A percentile compares a stretch with the other conserved stretches of the same genome.
Evolutionary conservation across 2,888 invertebrate genomes (phyloP).

Genomic region (Epistrophe grossulariae): DNA sequence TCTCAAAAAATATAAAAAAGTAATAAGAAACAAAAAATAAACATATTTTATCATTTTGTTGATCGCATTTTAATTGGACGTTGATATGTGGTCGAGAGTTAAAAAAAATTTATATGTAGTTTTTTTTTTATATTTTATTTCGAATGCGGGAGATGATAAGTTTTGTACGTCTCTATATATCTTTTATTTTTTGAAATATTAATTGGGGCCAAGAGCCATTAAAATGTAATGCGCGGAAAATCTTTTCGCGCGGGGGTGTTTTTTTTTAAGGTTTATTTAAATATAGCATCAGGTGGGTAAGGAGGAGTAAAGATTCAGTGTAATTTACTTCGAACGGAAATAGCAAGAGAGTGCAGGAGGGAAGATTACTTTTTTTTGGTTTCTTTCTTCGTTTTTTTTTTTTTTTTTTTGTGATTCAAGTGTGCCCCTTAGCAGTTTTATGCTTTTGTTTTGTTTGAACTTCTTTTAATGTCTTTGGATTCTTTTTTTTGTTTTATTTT

Average conservation of each 20-base stretch:
- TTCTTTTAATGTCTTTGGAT: slow-evolving; percentile 21
- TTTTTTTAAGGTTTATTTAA: background rate
- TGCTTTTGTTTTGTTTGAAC: slow-evolving; percentile 47
- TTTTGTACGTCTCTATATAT: slow-evolving; percentile 16
- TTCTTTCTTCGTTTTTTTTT: slow-evolving; percentile 1
- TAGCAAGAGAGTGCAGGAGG: slow-evolving; percentile 19
- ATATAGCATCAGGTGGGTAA: background rate
- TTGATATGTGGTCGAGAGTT: slow-evolving; percentile 69
- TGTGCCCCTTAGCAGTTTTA: slow-evolving; percentile 67
- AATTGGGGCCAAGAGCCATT: slow-evolving; percentile 55
- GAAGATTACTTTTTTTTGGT: slow-evolving; percentile 19
- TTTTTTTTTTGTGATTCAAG: slow-evolving; percentile 54
- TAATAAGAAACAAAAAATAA: background rate
- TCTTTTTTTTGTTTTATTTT: slow-evolving; percentile 31
- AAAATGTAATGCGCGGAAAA: slow-evolving; percentile 66
- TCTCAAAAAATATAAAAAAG: background rate
- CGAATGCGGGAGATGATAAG: slow-evolving; percentile 53
- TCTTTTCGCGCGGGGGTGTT: slow-evolving; percentile 53
- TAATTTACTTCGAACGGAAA: slow-evolving; percentile 66
- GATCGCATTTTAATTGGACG: slow-evolving; percentile 76
- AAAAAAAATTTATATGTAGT: slow-evolving; percentile 27
- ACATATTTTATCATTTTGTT: slow-evolving; percentile 68
- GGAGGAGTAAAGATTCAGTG: slow-evolving; percentile 14
- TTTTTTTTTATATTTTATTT: slow-evolving; percentile 19
- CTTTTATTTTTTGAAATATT: slow-evolving; percentile 43